phyloP scores from a whole-genome alignment of 2,797 vertebrate species.

The Anniella stebbinsi region DNA sequence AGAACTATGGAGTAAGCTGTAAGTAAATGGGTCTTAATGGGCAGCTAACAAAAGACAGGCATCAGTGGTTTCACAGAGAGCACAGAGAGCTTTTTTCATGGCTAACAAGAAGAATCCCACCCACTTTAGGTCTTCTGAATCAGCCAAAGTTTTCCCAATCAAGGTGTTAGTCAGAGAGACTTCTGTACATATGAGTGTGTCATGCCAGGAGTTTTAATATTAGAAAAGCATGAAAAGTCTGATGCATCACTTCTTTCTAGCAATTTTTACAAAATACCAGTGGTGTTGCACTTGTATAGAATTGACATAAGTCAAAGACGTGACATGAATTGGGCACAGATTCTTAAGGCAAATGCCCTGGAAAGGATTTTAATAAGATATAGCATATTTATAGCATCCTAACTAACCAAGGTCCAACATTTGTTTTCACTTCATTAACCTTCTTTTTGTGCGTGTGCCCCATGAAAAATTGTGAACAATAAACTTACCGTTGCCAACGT shows the following conservation, averaged over 20 bases:
- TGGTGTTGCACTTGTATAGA: not conserved
- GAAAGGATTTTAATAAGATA: constrained; percentile 2
- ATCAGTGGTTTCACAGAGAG: too few species aligned
- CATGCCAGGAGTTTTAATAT: not conserved
- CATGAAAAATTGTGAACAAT: constrained; percentile 64
- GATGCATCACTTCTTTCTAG: not conserved
- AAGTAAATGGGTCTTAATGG: not conserved
- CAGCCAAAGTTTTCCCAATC: not conserved
- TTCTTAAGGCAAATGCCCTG: not conserved
- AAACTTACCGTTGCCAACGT: constrained; percentile 64
- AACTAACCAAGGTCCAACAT: constrained; percentile 32
- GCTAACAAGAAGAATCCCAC: not conserved
- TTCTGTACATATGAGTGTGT: not conserved
- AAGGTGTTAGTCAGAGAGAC: not conserved
- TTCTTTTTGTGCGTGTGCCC: constrained; percentile 15
- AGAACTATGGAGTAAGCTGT: not conserved
- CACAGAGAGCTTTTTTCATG: not conserved
- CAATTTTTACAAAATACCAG: not conserved
- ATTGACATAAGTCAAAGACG: not conserved
- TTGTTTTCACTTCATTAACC: constrained; percentile 57
- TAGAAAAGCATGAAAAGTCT: not conserved
- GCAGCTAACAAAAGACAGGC: not conserved
- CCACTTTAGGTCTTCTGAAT: not conserved
- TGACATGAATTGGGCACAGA: constrained; percentile 16
- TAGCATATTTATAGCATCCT: not conserved